Base-by-base conservation (phyloP, 2,797 vertebrate genomes). In the Hapalemur alaotrensis region DNA sequence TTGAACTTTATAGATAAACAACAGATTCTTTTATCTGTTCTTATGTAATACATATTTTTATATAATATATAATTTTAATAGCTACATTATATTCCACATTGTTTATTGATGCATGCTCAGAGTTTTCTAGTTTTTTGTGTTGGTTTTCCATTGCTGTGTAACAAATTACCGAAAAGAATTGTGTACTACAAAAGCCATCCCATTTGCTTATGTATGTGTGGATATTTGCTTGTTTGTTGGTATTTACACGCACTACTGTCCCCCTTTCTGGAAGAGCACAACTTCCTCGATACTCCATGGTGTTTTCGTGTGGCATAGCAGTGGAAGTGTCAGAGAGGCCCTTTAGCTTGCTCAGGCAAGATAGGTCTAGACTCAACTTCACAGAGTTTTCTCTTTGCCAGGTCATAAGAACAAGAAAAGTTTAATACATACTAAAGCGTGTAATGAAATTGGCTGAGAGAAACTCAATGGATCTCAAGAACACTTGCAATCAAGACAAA, bases 171-270 rank as follows among this genome's bases (percentile, higher is more conserved):
- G 57, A 28, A 70, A 78, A 89, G 12, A 43, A 11, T 0, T 28
- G 52, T 2, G 15, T 25, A 65, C 43, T 46, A 84, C 17, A n/a
- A 52, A 69, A 72, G 5, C 2, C 32, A 63, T 54, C 7, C 46
- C n/a, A 59, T 52, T 46, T 79, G 57, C 20, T 72, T 57, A 5
- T 11, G 3, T 30, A 11, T 38, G 30, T 78, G 8, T 15, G 28
- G 6, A 5, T n/a, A 20, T n/a, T 41, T n/a, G 69, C 5, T 8
- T 85, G 17, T 78, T 46, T 57, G 38, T 93, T 54, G 57, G 18
- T 63, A 79, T 57, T n/a, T 48, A 12, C 18, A 54, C 7, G 15
- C 0, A 2, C 54, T 65, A 1, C 2, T 57, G 15, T 14, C 0
- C 10, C 4, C 25, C 12, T 54, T 80, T 87, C 12, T 1, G 20